Evolutionary conservation across 1,140 invertebrate species (phyloP).

Genomic region (Acyrthosiphon pisum): DNA sequence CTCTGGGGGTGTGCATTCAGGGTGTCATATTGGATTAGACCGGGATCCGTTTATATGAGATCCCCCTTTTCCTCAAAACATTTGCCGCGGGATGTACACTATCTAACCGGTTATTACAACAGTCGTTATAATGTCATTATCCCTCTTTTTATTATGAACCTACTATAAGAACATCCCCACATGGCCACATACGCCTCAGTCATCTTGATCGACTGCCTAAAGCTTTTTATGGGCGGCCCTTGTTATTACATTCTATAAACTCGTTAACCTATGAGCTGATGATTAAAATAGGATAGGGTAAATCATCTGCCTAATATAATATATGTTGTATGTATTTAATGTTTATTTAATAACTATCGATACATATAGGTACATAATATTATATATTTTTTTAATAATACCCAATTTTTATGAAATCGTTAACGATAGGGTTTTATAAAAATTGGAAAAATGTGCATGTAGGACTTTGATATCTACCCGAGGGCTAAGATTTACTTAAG

Average conservation of each 20-base stretch:
- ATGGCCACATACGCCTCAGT: not conserved
- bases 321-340: not conserved
- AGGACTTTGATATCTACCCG: no score
- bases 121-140: slow-evolving; percentile 54
- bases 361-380: no score
- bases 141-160: slow-evolving; percentile 30
- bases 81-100: slow-evolving; percentile 50
- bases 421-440: not conserved
- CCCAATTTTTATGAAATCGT: not conserved
- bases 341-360: not conserved
- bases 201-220: not conserved
- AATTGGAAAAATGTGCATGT: not conserved
- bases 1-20: slow-evolving; percentile 45
- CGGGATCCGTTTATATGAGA: not conserved
- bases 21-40: slow-evolving; percentile 53
- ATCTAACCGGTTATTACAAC: slow-evolving; percentile 56
- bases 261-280: not conserved
- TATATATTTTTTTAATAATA: not conserved
- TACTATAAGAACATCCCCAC: not conserved
- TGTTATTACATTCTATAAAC: not conserved
- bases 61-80: slow-evolving; percentile 51
- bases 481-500: no score
- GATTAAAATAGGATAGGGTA: not conserved
- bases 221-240: slow-evolving; percentile 16
- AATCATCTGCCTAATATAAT: not conserved